Base-by-base conservation (phyloP, 2,113 vertebrate species). In the Capra hircus region DNA sequence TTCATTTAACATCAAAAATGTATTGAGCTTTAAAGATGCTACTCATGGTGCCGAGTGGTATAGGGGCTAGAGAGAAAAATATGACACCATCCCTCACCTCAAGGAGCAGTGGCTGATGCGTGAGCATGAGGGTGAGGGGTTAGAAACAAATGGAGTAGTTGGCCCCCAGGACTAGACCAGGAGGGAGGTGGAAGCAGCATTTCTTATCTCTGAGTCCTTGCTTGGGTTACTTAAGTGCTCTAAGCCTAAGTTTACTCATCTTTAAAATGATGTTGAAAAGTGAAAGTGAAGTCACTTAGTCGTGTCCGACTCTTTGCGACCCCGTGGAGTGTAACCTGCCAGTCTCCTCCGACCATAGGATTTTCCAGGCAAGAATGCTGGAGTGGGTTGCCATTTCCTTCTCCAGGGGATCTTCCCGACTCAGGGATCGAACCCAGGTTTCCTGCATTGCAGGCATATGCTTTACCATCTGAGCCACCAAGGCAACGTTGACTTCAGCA, bases 11-110 rank as follows among this genome's bases (percentile, higher is more conserved):
- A 28, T 28, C 8, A 78, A 97, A 40, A 11, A 40, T 1, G 6
- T 5, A 25, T 0, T n/a, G 36, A 59, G 16, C 27, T 84, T 3
- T 74, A 52, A 88, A 92, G 82, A n/a, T 19, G 10, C 19, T 33
- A 36, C 36, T 80, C 53, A 74, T 0, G 16, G 5, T 19, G 19
- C 19, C 52, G 16, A n/a, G n/a, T 64, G 30, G 23, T 36, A n/a
- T 1, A 36, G 2, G 11, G 15, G 85, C 25, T 45, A n/a, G 19
- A 83, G 28, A 50, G 43, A 77, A 53, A 40, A 59, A 23, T 8
- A 25, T 0, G 3, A 27, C 27, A 33, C 1, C 33, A 19, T 16
- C 23, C 4, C n/a, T 55, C 2, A 4, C 16, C 13, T 93, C 40
- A 53, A 10, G 40, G 40, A 36, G 48, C 11, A 50, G 50, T 45